These are phyloP conservation scores for Melanotaenia duboulayi DNA, from an alignment of 2,113 vertebrate genomes.

Conservation along the genomic window DNA sequence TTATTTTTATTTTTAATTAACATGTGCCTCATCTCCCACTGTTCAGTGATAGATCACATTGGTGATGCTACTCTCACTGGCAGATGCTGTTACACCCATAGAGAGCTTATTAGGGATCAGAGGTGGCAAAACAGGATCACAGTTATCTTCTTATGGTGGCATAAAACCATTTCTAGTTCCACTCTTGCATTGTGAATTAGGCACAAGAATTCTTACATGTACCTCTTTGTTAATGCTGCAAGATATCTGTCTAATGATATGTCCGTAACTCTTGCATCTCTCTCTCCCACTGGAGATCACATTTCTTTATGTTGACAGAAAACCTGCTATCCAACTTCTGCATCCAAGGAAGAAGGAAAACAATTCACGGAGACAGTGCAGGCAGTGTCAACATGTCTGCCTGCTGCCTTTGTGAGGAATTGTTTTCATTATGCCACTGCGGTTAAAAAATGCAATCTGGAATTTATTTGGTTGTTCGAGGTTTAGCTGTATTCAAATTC, in stretches of 20 bases:
- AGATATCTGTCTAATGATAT: slow-evolving; percentile 52
- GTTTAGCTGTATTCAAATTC: slow-evolving; percentile 46
- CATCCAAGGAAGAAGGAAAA: slow-evolving; percentile 20
- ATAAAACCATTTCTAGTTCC: slow-evolving; percentile 6
- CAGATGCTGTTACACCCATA: slow-evolving; percentile 35
- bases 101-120: slow-evolving; percentile 9
- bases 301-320: slow-evolving; percentile 35
- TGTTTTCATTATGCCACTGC: slow-evolving; percentile 50
- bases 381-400: slow-evolving; percentile 44
- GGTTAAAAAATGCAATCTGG: slow-evolving; percentile 46
- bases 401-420: slow-evolving; percentile 47
- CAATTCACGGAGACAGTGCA: slow-evolving; percentile 30
- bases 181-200: background rate
- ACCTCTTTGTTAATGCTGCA: slow-evolving; percentile 39
- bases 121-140: background rate
- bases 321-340: slow-evolving; percentile 30
- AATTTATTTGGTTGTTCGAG: slow-evolving; percentile 38
- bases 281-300: slow-evolving; percentile 29
- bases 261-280: slow-evolving; percentile 13
- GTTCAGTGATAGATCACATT: slow-evolving; percentile 22
- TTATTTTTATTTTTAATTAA: too few relatives aligned
- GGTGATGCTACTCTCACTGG: slow-evolving; percentile 2
- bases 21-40: too few relatives aligned
- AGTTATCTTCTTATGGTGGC: background rate
- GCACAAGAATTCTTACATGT: slow-evolving; percentile 9